Evolutionary conservation across 1,140 invertebrate species (phyloP).

Genomic region (Delia radicum): DNA sequence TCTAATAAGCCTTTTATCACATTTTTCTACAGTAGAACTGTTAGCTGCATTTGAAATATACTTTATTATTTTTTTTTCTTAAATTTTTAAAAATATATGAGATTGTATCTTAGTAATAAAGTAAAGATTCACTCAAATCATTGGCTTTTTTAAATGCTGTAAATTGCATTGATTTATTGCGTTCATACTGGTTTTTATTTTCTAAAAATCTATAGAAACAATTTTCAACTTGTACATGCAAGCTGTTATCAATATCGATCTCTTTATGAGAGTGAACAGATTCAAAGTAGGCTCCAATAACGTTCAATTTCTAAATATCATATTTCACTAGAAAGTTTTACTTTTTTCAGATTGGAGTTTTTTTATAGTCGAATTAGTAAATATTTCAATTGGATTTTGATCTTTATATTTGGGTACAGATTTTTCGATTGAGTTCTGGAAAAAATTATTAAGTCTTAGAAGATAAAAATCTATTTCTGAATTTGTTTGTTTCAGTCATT

Average conservation of each 20-base stretch:
- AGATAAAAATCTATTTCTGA: background rate
- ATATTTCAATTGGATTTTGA: background rate
- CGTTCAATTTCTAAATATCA: background rate
- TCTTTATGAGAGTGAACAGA: background rate
- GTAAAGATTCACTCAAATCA: background rate
- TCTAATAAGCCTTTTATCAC: too few relatives aligned
- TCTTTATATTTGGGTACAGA: background rate
- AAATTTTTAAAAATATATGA: too few relatives aligned
- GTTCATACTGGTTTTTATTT: background rate
- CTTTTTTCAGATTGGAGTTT: background rate
- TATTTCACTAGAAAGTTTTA: background rate
- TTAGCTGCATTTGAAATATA: too few relatives aligned
- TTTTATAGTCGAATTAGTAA: background rate
- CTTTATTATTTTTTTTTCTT: too few relatives aligned
- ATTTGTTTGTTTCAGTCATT: background rate
- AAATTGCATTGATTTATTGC: background rate
- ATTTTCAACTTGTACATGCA: background rate
- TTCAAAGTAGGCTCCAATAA: background rate
- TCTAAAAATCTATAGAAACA: background rate
- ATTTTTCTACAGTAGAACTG: too few relatives aligned
- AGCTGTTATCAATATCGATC: background rate
- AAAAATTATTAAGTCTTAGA: background rate
- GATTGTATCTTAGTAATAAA: background rate
- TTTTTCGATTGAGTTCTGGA: background rate
- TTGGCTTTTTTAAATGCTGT: background rate